Conservation (phyloP, 2,113 vertebrate genomes). For the Lamprotornis superbus region DNA sequence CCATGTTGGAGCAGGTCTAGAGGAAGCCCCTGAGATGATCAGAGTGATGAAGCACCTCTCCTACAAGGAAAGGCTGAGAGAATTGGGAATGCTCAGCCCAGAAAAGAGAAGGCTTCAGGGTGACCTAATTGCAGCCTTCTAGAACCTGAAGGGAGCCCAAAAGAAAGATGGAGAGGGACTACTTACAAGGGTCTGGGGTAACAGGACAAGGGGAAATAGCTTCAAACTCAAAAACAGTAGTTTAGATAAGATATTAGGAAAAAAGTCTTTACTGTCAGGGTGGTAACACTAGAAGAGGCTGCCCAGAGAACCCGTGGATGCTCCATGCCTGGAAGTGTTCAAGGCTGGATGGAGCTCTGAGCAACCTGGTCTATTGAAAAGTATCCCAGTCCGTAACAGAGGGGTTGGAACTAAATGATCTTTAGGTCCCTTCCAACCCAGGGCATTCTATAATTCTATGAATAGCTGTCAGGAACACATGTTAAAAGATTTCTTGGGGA, state of each 20-base stretch:
- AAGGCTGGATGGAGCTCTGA: background rate
- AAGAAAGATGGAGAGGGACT: background rate
- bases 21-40: background rate
- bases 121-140: background rate
- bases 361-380: background rate
- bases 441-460: background rate
- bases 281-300: background rate
- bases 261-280: background rate
- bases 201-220: background rate
- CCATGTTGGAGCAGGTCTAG: background rate
- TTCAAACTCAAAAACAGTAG: background rate
- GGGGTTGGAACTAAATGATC: background rate
- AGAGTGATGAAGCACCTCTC: background rate
- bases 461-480: background rate
- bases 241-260: background rate
- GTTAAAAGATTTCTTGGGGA: background rate
- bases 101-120: background rate
- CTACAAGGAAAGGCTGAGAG: background rate
- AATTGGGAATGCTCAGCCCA: background rate
- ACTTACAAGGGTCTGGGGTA: background rate
- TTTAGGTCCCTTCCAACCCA: background rate
- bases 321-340: background rate
- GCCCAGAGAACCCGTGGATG: background rate
- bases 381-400: background rate
- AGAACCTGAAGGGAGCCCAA: background rate